phyloP scores from a whole-genome alignment of 2,113 vertebrate genomes.

The Tachycineta bicolor region DNA sequence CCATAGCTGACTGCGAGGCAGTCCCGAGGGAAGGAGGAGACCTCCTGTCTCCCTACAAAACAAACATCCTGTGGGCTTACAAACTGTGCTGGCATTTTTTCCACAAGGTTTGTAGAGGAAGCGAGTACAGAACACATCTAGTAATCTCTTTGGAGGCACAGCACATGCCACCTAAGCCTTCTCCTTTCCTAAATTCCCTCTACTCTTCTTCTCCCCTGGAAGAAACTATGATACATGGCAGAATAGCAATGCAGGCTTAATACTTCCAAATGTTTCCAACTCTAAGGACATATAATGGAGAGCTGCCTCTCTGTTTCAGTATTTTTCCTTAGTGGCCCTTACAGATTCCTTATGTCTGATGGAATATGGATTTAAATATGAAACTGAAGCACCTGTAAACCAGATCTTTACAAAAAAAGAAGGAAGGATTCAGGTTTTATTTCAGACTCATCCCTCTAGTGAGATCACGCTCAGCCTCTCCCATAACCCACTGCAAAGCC shows the following conservation, averaged over 20 bases:
- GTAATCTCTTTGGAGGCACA: neutral
- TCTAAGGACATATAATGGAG: neutral
- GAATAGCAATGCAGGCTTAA: neutral
- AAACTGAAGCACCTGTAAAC: constrained; percentile 1
- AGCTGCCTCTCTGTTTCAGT: neutral
- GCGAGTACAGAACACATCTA: neutral
- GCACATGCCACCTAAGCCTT: neutral
- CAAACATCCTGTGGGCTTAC: constrained; percentile 53
- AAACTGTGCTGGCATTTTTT: neutral
- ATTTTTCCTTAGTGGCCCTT: constrained; percentile 21
- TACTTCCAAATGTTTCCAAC: neutral
- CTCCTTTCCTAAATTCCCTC: neutral
- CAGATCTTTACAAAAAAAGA: neutral
- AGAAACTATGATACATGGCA: neutral
- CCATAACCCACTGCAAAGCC: neutral
- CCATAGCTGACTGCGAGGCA: neutral
- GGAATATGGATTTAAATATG: constrained; percentile 15
- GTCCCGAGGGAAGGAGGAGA: neutral
- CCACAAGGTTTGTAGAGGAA: neutral
- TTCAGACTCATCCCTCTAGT: neutral
- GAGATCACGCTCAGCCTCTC: constrained; percentile 24
- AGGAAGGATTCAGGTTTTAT: neutral
- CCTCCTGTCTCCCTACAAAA: constrained; percentile 38
- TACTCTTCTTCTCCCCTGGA: neutral
- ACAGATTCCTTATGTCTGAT: neutral